A percentile compares a stretch with the other conserved stretches of the same genome.
Evolutionary conservation across 1,140 invertebrate species (phyloP).

Genomic region (Phenacoccus solenopsis): DNA sequence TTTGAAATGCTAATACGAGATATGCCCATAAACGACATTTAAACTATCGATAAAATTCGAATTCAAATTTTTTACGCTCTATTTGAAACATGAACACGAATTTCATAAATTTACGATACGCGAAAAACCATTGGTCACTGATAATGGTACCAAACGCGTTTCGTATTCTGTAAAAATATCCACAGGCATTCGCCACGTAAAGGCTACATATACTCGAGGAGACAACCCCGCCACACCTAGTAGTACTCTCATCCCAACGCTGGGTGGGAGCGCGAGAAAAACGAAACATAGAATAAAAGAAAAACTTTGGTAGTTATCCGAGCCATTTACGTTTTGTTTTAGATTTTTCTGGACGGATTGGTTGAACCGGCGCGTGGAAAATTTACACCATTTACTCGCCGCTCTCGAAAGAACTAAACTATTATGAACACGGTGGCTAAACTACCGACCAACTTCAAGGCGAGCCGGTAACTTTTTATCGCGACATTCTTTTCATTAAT

Average conservation of each 20-base stretch:
- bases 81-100: too few relatives aligned
- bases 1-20: too few relatives aligned
- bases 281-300: background rate
- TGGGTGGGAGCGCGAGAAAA: background rate
- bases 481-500: background rate
- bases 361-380: background rate
- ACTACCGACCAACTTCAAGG: background rate
- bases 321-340: background rate
- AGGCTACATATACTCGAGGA: too few relatives aligned
- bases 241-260: too few relatives aligned
- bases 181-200: too few relatives aligned
- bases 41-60: too few relatives aligned
- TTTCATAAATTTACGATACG: too few relatives aligned
- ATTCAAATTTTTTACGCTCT: too few relatives aligned
- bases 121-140: too few relatives aligned
- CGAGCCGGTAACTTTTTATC: background rate
- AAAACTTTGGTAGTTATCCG: background rate
- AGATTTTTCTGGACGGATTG: background rate
- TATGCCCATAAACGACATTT: too few relatives aligned
- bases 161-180: too few relatives aligned
- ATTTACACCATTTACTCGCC: background rate
- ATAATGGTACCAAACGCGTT: too few relatives aligned
- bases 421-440: background rate
- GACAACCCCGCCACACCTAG: background rate
- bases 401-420: background rate